Conservation (phyloP, 1,140 invertebrate genomes). For the Heliconius himera region DNA sequence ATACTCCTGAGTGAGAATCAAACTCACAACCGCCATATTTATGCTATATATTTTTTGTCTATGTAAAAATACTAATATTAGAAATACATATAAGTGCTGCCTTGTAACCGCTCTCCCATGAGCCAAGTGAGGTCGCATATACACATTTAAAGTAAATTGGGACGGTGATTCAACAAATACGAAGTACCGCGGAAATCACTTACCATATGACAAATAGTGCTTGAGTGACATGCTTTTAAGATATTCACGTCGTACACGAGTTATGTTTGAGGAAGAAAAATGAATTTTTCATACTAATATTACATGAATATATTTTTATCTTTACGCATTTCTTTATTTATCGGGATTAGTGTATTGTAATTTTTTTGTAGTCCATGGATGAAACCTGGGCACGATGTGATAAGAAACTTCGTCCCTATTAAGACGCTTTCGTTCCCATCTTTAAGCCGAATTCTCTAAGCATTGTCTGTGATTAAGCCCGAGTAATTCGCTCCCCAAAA, state of each 20-base stretch:
- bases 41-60: too few relatives aligned
- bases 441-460: too few relatives aligned
- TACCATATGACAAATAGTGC: conserved; percentile 59
- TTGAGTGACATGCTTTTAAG: conserved; percentile 56
- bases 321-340: not conserved
- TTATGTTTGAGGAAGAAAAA: conserved; percentile 16
- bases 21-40: too few relatives aligned
- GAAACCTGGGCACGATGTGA: too few relatives aligned
- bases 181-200: conserved; percentile 56
- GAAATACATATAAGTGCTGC: not conserved
- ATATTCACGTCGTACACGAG: conserved; percentile 10
- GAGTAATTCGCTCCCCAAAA: too few relatives aligned
- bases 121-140: conserved; percentile 10
- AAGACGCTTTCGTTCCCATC: too few relatives aligned
- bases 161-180: conserved; percentile 51
- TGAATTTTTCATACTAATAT: conserved; percentile 11
- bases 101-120: not conserved
- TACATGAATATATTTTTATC: not conserved
- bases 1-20: too few relatives aligned
- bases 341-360: not conserved
- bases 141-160: conserved; percentile 22
- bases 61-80: not conserved
- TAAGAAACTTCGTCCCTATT: too few relatives aligned
- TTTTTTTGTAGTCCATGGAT: too few relatives aligned
- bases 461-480: too few relatives aligned